These are phyloP conservation scores for Apeltes quadracus DNA, from an alignment of 2,113 vertebrate species.

Conservation along the genomic window DNA sequence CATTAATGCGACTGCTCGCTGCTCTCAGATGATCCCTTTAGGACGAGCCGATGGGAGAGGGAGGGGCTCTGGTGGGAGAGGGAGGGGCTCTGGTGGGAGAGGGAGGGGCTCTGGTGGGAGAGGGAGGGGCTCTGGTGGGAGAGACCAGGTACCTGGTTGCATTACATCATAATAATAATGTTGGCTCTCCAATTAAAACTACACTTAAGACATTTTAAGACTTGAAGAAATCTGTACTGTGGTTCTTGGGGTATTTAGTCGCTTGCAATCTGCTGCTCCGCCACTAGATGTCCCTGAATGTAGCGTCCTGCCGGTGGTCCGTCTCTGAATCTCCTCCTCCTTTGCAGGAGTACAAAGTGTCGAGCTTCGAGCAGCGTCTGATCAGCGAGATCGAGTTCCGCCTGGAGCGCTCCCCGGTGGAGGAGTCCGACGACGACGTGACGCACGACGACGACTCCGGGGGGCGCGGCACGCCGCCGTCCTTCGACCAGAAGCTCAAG, in stretches of 20 bases:
- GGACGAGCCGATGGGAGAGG: constrained; percentile 46
- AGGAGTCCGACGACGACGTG: constrained; percentile 91
- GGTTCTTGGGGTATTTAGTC: not conserved
- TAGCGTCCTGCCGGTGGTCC: no score
- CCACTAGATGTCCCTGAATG: not conserved
- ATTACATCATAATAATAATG: no score
- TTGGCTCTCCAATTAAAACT: no score
- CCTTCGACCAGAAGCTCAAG: constrained; percentile 90
- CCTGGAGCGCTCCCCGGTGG: constrained; percentile 92
- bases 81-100: constrained; percentile 47
- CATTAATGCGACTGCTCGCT: constrained; percentile 58
- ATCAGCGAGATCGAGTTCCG: constrained; percentile 98
- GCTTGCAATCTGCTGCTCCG: not conserved
- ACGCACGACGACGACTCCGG: constrained; percentile 81
- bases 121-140: constrained; percentile 49
- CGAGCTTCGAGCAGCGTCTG: constrained; percentile 96
- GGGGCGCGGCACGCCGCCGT: constrained; percentile 77
- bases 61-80: not conserved
- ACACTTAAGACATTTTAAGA: no score
- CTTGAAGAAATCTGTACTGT: no score
- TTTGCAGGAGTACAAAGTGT: constrained; percentile 95
- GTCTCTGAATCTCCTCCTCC: not conserved
- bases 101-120: not conserved
- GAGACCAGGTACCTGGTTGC: constrained; percentile 18
- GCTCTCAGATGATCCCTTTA: constrained; percentile 70